Base-by-base conservation (phyloP, 2,888 invertebrate genomes). In the Smittia aterrima region DNA sequence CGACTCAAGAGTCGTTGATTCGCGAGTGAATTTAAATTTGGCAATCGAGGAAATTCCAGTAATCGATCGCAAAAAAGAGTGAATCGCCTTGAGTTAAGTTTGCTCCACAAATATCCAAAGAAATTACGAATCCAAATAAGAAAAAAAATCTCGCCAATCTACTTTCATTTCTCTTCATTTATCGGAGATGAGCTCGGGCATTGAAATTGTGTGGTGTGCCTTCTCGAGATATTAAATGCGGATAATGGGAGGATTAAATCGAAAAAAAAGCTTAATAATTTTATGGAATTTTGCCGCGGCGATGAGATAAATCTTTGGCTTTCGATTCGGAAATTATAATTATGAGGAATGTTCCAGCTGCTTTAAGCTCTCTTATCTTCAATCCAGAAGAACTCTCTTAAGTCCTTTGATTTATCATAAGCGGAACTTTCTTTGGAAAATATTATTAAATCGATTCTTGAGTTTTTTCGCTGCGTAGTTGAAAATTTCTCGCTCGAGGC, bases 201-300 rank as follows among this genome's bases (percentile, higher is more conserved):
- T 58, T 58, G n/a, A 22, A 58, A 20, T 58, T 20, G n/a, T 22
- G 3, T 58, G 16, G 47, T 20, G 4, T 58, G 4, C 58, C 13
- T 22, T 18, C 58, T 22, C 22, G 18, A 6, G 58, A 58, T 58
- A 58, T 22, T 58, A 58, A 58, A 58, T 13, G 58, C 58, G 58
- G 58, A 58, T 58, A 58, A 18, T 58, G 58, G 58, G 3, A 16
- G n/a, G 58, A 58, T 58, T 58, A 58, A 58, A 58, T 58, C 58
- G 58, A 58, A 20, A 3, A 58, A 58, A 47, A 47, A 47, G 3
- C 4, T 47, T 58, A 58, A 58, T 58, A 58, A 58, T 58, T 58
- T 22, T 58, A 22, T 58, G 58, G 58, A 58, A 58, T 22, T 58
- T 7, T 13, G 22, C 20, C 22, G 58, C 58, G 18, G 22, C 20